These are phyloP conservation scores for Anoplophora glabripennis DNA, from an alignment of 1,140 invertebrate species.

Conservation along the genomic window DNA sequence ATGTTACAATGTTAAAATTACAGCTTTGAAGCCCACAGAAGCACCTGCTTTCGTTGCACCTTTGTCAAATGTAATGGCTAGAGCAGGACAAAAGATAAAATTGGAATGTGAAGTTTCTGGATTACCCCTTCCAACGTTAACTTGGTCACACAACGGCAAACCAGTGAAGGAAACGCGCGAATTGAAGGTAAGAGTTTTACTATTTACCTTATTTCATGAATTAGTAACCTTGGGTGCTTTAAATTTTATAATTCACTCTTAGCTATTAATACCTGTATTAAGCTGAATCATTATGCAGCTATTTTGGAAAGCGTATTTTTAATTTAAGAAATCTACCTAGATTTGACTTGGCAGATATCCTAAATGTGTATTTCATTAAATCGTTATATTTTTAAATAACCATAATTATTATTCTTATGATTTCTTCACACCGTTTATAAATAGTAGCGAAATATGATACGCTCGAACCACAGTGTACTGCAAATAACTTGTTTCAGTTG, in stretches of 20 bases:
- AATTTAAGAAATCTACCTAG: no score
- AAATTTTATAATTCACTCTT: neutral
- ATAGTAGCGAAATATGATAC: no score
- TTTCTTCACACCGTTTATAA: no score
- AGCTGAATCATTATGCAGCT: neutral
- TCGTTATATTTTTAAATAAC: neutral
- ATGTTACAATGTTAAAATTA: conserved; percentile 23
- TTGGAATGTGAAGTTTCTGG: conserved; percentile 66
- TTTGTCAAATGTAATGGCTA: conserved; percentile 61
- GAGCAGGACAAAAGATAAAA: conserved; percentile 63
- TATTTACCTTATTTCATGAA: neutral
- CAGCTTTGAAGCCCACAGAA: conserved; percentile 54
- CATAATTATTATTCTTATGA: no score
- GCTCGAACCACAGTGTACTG: neutral
- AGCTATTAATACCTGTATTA: neutral
- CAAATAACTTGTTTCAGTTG: conserved; percentile 51
- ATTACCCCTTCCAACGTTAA: conserved; percentile 55
- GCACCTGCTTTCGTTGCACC: conserved; percentile 56
- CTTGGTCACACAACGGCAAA: conserved; percentile 69
- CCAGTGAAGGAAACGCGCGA: conserved; percentile 55
- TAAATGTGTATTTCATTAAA: neutral
- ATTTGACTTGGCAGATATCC: neutral
- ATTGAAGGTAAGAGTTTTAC: conserved; percentile 50
- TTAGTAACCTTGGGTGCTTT: neutral
- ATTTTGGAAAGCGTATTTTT: neutral